Base-by-base conservation (phyloP, 1,140 invertebrate genomes). In the Trichoplusia ni region DNA sequence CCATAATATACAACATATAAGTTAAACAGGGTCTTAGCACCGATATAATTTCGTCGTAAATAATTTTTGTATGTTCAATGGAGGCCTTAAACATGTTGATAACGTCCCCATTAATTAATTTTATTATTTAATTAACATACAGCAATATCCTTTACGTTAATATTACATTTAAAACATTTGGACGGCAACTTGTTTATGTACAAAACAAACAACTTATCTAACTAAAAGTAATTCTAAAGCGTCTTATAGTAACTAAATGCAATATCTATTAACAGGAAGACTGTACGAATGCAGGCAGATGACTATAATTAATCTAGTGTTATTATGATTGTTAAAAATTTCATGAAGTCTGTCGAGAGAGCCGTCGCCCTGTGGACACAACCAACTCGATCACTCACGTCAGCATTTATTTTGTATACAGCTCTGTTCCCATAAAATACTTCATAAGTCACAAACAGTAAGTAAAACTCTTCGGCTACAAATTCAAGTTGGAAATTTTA, bases 251-350 rank as follows among this genome's bases (percentile, higher is more conserved):
- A 82, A 75, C 79, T 87, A 87, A 86, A 87, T 87, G 82, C 82
- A 83, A 80, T 78, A 78, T 78, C 73, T 83, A 82, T 79, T 60
- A 80, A 78, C 73, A 77, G 80, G 82, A 87, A 87, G 84, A 87
- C 72, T 73, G 56, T 46, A 47, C 31, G 56, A 60, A 46, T 46
- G 27, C 21, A 23, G 40, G 29, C 25, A 59, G 40, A 59, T 59
- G 42, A 33, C 27, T 59, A 58, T 42, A 44, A 31, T 58, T 58
- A 58, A 44, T 42, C 54, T 58, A 58, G 54, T 58, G 42, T 58
- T 58, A 58, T 58, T 58, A 58, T 58, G 54, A 44, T 42, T 44
- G 25, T 58, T 58, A 58, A 58, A 44, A 37, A 40, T 27, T 18
- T 27, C 38, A 38, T 9, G n/a, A 25, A 54, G 40, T 40, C 13